These are phyloP conservation scores for Oncorhynchus clarkii DNA, from an alignment of 2,113 vertebrate species.

Conservation along the genomic window DNA sequence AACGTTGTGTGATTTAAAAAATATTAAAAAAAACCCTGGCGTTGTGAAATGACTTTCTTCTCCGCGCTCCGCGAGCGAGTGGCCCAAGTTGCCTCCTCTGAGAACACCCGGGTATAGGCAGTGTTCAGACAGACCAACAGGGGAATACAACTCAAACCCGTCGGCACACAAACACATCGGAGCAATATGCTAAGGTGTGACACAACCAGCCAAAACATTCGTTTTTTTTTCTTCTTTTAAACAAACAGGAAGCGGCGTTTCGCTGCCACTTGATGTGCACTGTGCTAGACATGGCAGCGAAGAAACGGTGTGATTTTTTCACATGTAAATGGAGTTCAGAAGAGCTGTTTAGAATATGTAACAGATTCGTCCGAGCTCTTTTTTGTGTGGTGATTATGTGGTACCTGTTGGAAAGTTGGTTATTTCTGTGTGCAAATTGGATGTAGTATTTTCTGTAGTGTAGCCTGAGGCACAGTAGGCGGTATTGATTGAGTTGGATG, in stretches of 20 bases:
- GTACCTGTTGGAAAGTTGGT: conserved; percentile 77
- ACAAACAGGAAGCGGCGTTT: conserved; percentile 69
- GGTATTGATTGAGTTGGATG: conserved; percentile 71
- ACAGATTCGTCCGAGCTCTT: conserved; percentile 49
- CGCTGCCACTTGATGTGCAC: conserved; percentile 38
- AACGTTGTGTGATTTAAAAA: conserved; percentile 35
- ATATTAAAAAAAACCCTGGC: conserved; percentile 20
- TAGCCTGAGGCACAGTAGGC: conserved; percentile 73
- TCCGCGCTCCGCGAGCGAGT: conserved; percentile 18
- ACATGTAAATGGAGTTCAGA: conserved; percentile 76
- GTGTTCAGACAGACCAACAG: conserved; percentile 37
- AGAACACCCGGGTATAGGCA: conserved; percentile 58
- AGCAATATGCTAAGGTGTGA: conserved; percentile 72
- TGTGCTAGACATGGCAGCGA: conserved; percentile 42
- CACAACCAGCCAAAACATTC: conserved; percentile 54
- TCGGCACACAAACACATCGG: conserved; percentile 40
- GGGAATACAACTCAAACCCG: conserved; percentile 50
- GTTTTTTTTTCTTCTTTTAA: conserved; percentile 51
- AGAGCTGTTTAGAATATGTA: conserved; percentile 49
- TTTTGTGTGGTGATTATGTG: conserved; percentile 72
- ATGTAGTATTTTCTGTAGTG: conserved; percentile 66
- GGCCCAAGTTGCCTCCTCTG: conserved; percentile 40
- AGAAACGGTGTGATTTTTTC: conserved; percentile 76
- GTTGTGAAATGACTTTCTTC: conserved; percentile 51
- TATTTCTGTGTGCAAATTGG: conserved; percentile 78